Conservation (phyloP, 1,140 invertebrate species). For the Drosophila virilis region DNA sequence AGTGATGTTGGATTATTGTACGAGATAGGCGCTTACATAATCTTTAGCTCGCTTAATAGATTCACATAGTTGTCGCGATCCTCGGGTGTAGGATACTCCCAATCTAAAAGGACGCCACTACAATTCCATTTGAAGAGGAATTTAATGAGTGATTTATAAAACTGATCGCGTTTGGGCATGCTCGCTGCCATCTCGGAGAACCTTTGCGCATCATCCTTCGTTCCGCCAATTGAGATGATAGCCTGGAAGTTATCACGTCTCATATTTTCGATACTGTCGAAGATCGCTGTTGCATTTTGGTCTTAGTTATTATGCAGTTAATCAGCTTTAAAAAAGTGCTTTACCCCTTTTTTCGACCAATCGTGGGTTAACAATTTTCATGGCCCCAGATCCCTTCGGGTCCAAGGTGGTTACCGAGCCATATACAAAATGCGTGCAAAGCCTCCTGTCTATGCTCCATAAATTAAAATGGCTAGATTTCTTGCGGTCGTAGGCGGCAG, state of each 20-base stretch:
- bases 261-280: background rate
- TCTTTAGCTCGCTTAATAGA: constrained; percentile 82
- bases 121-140: constrained; percentile 85
- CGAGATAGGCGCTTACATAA: constrained; percentile 57
- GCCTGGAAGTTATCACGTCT: constrained; percentile 85
- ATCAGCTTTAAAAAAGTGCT: background rate
- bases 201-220: constrained; percentile 86
- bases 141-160: constrained; percentile 84
- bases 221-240: constrained; percentile 89
- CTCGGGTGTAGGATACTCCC: constrained; percentile 86
- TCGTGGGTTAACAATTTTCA: constrained; percentile 1
- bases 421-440: constrained; percentile 89
- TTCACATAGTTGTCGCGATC: constrained; percentile 85
- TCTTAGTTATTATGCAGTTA: background rate
- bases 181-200: constrained; percentile 86
- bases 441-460: constrained; percentile 85
- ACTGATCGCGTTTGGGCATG: constrained; percentile 74
- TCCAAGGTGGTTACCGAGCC: constrained; percentile 86
- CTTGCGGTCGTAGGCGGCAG: constrained; percentile 10
- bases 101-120: constrained; percentile 88
- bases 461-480: constrained; percentile 14
- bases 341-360: constrained; percentile 17
- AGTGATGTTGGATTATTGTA: background rate
- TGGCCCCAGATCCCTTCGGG: constrained; percentile 85
- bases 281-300: background rate